Evolutionary conservation across 2,797 vertebrate species (phyloP).

Genomic region (Pristis pectinata): DNA sequence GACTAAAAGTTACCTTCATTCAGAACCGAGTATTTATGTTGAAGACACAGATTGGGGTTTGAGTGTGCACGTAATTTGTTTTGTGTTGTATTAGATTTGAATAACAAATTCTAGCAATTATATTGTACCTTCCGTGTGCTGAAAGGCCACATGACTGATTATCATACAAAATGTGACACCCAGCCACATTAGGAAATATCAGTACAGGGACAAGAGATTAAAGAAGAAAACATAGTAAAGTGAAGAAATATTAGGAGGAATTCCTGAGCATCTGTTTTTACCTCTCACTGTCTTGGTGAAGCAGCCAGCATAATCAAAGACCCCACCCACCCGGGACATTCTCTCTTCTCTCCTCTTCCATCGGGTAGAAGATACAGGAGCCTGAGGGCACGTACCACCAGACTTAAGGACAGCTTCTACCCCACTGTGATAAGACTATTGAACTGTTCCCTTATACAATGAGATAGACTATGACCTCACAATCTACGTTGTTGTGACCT

Average conservation of each 20-base stretch:
- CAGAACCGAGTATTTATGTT: neutral
- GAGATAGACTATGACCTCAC: too few relatives aligned
- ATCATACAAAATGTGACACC: neutral
- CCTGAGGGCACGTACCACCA: too few relatives aligned
- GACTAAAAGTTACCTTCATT: neutral
- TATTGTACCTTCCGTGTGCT: neutral
- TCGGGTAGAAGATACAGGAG: too few relatives aligned
- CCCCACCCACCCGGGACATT: too few relatives aligned
- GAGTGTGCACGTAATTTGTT: neutral
- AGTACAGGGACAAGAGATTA: neutral
- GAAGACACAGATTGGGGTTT: neutral
- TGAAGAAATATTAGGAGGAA: neutral
- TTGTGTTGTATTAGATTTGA: neutral
- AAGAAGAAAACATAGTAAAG: neutral
- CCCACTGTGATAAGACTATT: too few relatives aligned
- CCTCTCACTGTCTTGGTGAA: too few relatives aligned
- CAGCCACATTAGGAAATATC: neutral
- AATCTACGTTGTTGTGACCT: too few relatives aligned
- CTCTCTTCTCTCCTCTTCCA: too few relatives aligned
- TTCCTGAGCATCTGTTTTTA: neutral
- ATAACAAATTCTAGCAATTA: neutral
- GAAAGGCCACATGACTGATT: neutral
- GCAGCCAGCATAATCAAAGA: too few relatives aligned
- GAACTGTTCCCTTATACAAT: too few relatives aligned
- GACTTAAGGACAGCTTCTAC: too few relatives aligned